phyloP scores from a whole-genome alignment of 2,888 invertebrate genomes.

The Pristionchus exspectatus region DNA sequence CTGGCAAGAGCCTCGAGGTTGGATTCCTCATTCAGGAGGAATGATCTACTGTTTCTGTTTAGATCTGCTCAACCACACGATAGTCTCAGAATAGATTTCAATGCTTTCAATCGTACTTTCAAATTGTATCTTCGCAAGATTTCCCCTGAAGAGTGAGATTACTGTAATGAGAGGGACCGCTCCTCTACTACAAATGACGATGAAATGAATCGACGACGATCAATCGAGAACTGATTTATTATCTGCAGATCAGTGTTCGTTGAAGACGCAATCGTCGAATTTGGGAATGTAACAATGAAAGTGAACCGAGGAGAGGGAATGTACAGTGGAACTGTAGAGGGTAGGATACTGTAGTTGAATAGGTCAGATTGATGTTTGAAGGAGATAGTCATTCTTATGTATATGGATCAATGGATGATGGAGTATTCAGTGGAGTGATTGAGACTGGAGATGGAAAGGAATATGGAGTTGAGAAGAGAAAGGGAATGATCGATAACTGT shows the following conservation, averaged over 20 bases:
- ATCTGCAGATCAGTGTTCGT: slow-evolving; percentile 8
- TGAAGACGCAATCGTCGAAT: not conserved
- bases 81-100: not conserved
- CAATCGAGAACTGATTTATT: not conserved
- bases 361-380: not conserved
- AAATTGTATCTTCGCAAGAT: not conserved
- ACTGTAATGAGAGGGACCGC: not conserved
- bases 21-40: not conserved
- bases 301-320: not conserved
- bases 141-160: slow-evolving; percentile 7
- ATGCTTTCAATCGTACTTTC: slow-evolving; percentile 1
- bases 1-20: not conserved
- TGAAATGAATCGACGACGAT: not conserved
- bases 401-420: slow-evolving; percentile 17
- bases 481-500: not conserved
- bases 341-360: not conserved
- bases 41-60: not conserved
- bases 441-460: not conserved
- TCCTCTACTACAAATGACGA: not conserved
- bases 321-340: slow-evolving; percentile 11
- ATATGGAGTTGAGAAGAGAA: slow-evolving; percentile 3
- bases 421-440: slow-evolving; percentile 12
- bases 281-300: not conserved
- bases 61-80: slow-evolving; percentile 6
- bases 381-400: not conserved